Evolutionary conservation across 2,113 vertebrate genomes (phyloP).

Genomic region (Amblyopsis rosae): DNA sequence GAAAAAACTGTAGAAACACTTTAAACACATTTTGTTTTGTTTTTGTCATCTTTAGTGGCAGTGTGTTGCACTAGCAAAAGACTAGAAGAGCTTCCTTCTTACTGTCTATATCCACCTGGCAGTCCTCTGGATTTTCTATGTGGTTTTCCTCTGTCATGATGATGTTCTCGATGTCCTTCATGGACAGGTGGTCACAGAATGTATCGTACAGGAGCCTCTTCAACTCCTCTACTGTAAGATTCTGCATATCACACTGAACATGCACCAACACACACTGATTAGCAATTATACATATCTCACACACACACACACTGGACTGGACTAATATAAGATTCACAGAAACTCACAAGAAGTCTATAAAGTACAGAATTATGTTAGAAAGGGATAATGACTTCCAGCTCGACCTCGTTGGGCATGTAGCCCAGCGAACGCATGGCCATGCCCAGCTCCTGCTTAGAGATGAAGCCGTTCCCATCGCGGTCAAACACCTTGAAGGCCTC

Average conservation of each 20-base stretch:
- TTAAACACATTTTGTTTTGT: too few relatives aligned
- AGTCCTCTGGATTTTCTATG: slow-evolving; percentile 90
- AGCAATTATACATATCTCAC: slow-evolving; percentile 9
- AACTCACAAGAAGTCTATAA: not conserved
- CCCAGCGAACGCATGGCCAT: slow-evolving; percentile 94
- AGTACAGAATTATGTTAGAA: not conserved
- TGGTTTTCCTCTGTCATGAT: slow-evolving; percentile 99
- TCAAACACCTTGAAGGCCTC: slow-evolving; percentile 96
- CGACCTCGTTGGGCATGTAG: slow-evolving; percentile 97
- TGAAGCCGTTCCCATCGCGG: slow-evolving; percentile 94
- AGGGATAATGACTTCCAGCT: slow-evolving; percentile 90
- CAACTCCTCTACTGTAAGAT: slow-evolving; percentile 95
- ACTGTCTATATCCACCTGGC: slow-evolving; percentile 97
- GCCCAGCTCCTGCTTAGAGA: slow-evolving; percentile 96
- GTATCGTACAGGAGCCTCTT: slow-evolving; percentile 96
- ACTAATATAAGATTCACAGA: not conserved
- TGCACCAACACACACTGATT: slow-evolving; percentile 15
- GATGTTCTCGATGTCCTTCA: slow-evolving; percentile 99
- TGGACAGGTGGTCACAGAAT: slow-evolving; percentile 97
- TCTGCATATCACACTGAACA: slow-evolving; percentile 96
- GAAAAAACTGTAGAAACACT: too few relatives aligned
- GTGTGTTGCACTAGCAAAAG: not conserved
- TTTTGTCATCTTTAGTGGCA: not conserved
- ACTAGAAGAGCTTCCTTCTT: slow-evolving; percentile 65
- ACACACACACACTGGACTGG: not conserved